Base-by-base conservation (phyloP, 2,797 vertebrate species). In the Trachurus trachurus region DNA sequence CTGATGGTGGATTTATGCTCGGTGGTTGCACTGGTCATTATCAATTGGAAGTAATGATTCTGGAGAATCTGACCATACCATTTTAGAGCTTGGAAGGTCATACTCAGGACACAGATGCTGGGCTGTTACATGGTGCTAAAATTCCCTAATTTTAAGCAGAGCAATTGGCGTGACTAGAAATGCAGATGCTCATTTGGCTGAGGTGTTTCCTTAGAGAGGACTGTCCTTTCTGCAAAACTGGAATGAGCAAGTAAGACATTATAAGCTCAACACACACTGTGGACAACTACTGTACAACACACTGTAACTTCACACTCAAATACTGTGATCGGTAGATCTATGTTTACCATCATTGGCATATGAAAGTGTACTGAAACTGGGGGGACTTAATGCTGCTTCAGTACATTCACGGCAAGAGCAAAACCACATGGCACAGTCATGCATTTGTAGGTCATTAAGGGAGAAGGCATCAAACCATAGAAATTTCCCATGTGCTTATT, bases 121-220 rank as follows among this genome's bases (percentile, higher is more conserved):
- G 19, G 40, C 44, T 78, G 57, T 42, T 64, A 69, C 39, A 71
- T 31, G 53, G 37, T 2, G 10, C 52, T 70, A 50, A 71, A 64
- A 66, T 47, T 54, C 40, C 52, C 59, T 42, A 4, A 77, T 74
- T 81, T 73, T 71, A 58, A 66, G 42, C 58, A 58, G 79, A 82
- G 59, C 49, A 39, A 78, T 37, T 60, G 59, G 58, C 67, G 45
- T 0, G 4, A 47, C 56, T 78, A 44, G 84, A 76, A 81, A 80
- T 71, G 67, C 57, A 17, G 13, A 54, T 57, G 54, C 29, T 49
- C 57, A 73, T 52, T 57, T 76, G 86, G 71, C 45, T 58, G 37
- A 57, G 50, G 40, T 66, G 50, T 70, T 82, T 81, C 68, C 76
- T 57, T 17, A 67, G 66, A 66, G 56, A 71, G 59, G 10, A 64